Conservation (phyloP, 2,113 vertebrate genomes). For the Seriola dumerili region DNA sequence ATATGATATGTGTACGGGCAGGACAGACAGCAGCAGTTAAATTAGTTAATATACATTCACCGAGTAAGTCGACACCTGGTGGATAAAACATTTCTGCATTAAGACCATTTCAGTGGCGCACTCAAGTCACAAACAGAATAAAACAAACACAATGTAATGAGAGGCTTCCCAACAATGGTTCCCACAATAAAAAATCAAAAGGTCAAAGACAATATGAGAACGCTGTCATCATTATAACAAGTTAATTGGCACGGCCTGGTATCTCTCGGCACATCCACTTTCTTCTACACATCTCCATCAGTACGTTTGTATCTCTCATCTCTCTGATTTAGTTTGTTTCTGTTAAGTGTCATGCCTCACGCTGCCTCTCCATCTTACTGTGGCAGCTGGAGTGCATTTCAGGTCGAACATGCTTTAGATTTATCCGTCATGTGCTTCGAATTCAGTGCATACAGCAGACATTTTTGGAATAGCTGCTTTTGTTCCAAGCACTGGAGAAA, state of each 20-base stretch:
- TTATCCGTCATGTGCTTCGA: background rate
- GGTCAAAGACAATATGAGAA: background rate
- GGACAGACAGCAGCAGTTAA: too few species aligned
- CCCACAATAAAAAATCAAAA: background rate
- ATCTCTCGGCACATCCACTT: conserved; percentile 17
- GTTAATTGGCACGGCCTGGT: conserved; percentile 1
- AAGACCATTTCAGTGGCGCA: background rate
- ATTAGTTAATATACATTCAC: too few species aligned
- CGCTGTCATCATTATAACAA: background rate
- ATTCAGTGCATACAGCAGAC: background rate
- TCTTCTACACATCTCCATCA: conserved; percentile 18
- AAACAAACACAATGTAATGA: conserved; percentile 12
- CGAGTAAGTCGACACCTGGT: background rate
- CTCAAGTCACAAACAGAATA: background rate
- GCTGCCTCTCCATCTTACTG: background rate
- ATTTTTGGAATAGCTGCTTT: background rate
- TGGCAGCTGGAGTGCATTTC: conserved; percentile 16
- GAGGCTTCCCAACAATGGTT: background rate
- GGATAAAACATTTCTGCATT: background rate
- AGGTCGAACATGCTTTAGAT: conserved; percentile 16
- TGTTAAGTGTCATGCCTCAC: conserved; percentile 5
- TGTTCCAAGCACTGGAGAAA: background rate
- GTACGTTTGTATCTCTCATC: background rate
- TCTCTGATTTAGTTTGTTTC: background rate
- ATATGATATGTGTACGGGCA: too few species aligned